These are phyloP conservation scores for Apteryx mantelli DNA, from an alignment of 2,113 vertebrate species.

Conservation along the genomic window DNA sequence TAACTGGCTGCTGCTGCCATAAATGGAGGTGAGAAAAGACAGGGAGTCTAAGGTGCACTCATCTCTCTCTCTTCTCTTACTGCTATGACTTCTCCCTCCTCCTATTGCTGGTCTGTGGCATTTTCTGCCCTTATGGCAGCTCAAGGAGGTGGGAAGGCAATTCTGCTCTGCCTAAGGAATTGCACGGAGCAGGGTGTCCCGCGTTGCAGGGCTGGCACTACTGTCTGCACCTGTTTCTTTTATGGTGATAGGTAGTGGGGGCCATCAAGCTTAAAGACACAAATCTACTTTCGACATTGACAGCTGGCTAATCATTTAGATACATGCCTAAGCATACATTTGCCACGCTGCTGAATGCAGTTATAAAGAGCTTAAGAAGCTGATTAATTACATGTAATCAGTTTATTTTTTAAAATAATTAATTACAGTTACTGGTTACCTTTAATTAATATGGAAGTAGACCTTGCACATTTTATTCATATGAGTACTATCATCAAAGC, in stretches of 20 bases:
- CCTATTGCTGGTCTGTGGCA: rapidly evolving
- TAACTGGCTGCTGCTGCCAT: not conserved
- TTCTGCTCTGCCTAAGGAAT: not conserved
- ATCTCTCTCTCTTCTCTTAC: not conserved
- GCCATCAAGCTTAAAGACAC: not conserved
- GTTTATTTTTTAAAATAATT: conserved; percentile 16
- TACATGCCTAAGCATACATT: not conserved
- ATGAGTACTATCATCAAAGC: not conserved
- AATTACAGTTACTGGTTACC: conserved; percentile 11
- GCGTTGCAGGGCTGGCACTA: not conserved
- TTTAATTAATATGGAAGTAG: not conserved
- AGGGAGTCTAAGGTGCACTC: not conserved
- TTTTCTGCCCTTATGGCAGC: not conserved
- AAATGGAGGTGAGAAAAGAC: not conserved
- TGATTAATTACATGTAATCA: not conserved
- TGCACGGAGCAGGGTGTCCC: not conserved
- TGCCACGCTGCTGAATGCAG: not conserved
- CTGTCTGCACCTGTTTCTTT: not conserved
- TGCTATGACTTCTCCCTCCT: not conserved
- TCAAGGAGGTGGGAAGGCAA: not conserved
- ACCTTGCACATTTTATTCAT: not conserved
- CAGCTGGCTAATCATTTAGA: conserved; percentile 14
- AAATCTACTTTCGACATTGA: not conserved
- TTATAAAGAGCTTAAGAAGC: not conserved
- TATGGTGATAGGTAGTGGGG: not conserved